Evolutionary conservation across 2,888 invertebrate genomes (phyloP), one percentile per base, ranked within the genome.

Genomic region (Pristionchus japonicus): DNA sequence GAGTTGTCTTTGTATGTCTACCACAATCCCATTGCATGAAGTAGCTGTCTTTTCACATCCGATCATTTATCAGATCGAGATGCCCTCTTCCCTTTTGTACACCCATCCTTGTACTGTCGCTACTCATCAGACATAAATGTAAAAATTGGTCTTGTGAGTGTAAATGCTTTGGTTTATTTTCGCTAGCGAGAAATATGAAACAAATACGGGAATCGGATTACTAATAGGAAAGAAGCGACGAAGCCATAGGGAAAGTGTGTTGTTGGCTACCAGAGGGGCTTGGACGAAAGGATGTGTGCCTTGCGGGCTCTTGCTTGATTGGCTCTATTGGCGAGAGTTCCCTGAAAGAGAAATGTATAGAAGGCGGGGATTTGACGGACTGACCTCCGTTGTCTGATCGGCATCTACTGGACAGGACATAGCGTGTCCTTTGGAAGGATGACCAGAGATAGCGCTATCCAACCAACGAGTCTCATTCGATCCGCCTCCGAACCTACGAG

Each of bases 241-340:
- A 47, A 61, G 74, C 27, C 9, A 43, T 67, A 11, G 27, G 23
- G 20, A n/a, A 77, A 52, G 27, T 27, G 34, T 20, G 9, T 31
- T 61, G 15, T 64, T 52, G n/a, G 87, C 90, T 89, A 93, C 93
- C 93, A 93, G 15, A 93, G 90, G 70, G 93, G 93, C 86, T 93
- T 92, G 91, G 91, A 92, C 86, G 93, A 91, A 13, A 93, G 91
- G 85, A 93, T 92, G 88, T 93, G 92, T 13, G 91, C 91, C 88
- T 93, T 93, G 86, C 93, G 90, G 47, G 90, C 89, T 43, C 91
- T 91, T 13, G 93, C 92, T 82, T 92, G 92, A 83, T 92, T 90
- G 47, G 92, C 91, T 31, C 93, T 88, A 87, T 92, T 92, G 88
- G 92, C 92, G 70, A 92, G 88, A 0, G 93, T 93, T 52, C 93